Conservation (phyloP, 2,113 vertebrate species). For the Nesoenas mayeri region DNA sequence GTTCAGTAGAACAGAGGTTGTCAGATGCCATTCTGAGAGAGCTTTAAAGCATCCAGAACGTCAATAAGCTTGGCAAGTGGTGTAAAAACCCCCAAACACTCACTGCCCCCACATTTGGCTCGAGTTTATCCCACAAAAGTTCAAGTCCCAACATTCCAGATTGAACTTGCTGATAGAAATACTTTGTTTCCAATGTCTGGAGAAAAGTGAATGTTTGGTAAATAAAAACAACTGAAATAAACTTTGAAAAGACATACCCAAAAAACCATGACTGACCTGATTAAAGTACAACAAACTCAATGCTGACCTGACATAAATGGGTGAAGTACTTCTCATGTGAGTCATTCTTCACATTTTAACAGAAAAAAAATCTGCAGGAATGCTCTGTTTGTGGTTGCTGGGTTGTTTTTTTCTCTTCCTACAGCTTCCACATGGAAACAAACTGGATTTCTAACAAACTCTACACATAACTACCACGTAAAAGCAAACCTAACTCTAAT, state of each 20-base stretch:
- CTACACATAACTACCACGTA: fast-evolving
- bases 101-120: not conserved
- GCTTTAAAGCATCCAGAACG: not conserved
- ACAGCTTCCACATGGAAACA: not conserved
- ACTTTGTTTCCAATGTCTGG: not conserved
- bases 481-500: slow-evolving; percentile 29
- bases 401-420: not conserved
- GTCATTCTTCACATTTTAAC: slow-evolving; percentile 18
- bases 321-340: slow-evolving; percentile 21
- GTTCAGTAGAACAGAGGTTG: not conserved
- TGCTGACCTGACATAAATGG: slow-evolving; percentile 24
- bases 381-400: not conserved
- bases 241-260: slow-evolving; percentile 3
- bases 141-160: not conserved
- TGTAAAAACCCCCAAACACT: not conserved
- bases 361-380: not conserved
- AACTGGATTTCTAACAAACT: not conserved
- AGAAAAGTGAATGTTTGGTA: slow-evolving; percentile 1
- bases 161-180: not conserved
- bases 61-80: not conserved
- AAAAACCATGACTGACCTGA: slow-evolving; percentile 46
- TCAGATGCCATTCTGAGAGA: not conserved
- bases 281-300: slow-evolving; percentile 49
- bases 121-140: not conserved
- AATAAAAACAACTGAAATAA: slow-evolving; percentile 29